These are phyloP conservation scores for Poecilobothrus nobilitatus DNA, from an alignment of 2,888 invertebrate genomes.

Conservation along the genomic window DNA sequence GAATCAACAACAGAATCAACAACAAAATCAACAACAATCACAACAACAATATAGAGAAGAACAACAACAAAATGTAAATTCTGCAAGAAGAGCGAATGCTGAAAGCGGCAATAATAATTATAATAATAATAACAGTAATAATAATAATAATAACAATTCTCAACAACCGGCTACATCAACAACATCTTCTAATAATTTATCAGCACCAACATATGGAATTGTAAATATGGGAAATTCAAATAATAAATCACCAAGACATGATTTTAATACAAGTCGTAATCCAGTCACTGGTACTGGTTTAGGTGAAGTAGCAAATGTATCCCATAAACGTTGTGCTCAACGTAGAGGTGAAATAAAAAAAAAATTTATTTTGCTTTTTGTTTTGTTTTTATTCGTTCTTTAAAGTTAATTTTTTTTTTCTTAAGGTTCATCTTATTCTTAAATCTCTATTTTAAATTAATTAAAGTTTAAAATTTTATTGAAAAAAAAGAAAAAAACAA, in stretches of 20 bases:
- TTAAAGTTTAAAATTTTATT: too few relatives aligned
- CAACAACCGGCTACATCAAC: conserved; percentile 23
- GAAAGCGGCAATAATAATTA: neutral
- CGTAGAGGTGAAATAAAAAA: conserved; percentile 23
- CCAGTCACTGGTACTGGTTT: conserved; percentile 34
- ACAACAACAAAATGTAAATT: too few relatives aligned
- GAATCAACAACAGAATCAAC: too few relatives aligned
- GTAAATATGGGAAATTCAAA: neutral
- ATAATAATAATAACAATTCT: conserved; percentile 21
- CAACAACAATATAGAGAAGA: too few relatives aligned
- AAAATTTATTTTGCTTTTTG: conserved; percentile 16
- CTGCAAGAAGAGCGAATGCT: too few relatives aligned
- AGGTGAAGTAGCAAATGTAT: conserved; percentile 27
- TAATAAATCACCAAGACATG: neutral
- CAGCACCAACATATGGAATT: conserved; percentile 17
- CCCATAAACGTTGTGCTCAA: conserved; percentile 26
- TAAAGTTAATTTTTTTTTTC: neutral
- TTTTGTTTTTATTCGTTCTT: conserved; percentile 13
- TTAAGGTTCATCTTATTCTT: too few relatives aligned
- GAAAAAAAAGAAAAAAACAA: too few relatives aligned
- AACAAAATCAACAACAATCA: too few relatives aligned
- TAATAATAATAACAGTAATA: neutral
- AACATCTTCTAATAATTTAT: conserved; percentile 22
- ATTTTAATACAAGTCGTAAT: conserved; percentile 25
- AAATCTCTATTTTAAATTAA: too few relatives aligned